Evolutionary conservation across 2,113 vertebrate species (phyloP).

Genomic region (Astatoreochromis straeleni): DNA sequence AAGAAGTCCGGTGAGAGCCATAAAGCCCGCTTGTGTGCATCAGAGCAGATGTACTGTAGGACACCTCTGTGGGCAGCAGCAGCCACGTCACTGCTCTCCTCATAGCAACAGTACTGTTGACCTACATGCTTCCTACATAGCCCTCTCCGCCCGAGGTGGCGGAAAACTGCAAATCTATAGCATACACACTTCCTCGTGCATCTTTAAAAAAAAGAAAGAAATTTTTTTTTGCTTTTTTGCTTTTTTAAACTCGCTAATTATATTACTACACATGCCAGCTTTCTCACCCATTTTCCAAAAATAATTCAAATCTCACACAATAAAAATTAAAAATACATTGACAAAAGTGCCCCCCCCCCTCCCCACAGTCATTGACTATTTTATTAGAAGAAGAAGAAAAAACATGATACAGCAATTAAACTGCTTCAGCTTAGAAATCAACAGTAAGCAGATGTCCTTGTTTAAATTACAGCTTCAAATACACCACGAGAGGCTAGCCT

Average conservation of each 20-base stretch:
- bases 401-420: conserved; percentile 9
- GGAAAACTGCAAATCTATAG: conserved; percentile 32
- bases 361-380: neutral
- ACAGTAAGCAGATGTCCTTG: neutral
- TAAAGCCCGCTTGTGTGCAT: neutral
- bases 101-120: conserved; percentile 64
- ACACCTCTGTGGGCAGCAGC: conserved; percentile 56
- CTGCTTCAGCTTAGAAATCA: neutral
- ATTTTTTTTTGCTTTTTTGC: too few relatives aligned
- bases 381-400: conserved; percentile 36
- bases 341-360: neutral
- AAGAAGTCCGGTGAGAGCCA: conserved; percentile 1
- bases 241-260: neutral
- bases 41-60: conserved; percentile 40
- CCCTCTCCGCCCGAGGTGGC: conserved; percentile 35
- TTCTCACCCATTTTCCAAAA: neutral
- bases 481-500: neutral
- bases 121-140: conserved; percentile 62
- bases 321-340: neutral
- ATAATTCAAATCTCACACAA: neutral
- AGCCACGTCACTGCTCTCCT: conserved; percentile 66
- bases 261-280: neutral
- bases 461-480: neutral
- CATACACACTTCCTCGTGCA: neutral
- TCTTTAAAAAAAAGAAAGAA: neutral